phyloP scores from a whole-genome alignment of 2,797 vertebrate genomes.

The Sebastes taczanowskii region DNA sequence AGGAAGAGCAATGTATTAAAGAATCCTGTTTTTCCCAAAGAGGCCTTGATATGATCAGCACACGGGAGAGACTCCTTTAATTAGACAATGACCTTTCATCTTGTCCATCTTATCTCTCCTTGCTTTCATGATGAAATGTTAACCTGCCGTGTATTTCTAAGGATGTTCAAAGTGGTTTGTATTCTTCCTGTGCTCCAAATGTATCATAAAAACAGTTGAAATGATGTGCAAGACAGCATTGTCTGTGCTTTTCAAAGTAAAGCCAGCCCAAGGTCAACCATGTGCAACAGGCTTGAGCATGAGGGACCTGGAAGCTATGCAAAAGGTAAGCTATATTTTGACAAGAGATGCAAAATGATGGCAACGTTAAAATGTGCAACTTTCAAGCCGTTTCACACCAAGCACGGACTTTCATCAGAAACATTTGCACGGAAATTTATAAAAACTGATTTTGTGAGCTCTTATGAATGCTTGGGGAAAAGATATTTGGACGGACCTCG shows the following conservation, averaged over 20 bases:
- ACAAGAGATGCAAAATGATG: not conserved
- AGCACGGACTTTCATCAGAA: too few relatives aligned
- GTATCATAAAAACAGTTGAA: not conserved
- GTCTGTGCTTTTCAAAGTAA: not conserved
- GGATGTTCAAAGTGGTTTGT: not conserved
- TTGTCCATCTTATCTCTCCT: conserved; percentile 6
- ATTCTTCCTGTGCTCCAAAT: not conserved
- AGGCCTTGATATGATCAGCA: conserved; percentile 52
- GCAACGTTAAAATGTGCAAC: not conserved
- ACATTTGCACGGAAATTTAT: too few relatives aligned
- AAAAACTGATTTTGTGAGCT: too few relatives aligned
- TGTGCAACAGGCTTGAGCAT: not conserved
- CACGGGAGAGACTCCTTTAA: conserved; percentile 48
- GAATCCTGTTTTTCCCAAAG: conserved; percentile 27
- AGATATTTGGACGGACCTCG: too few relatives aligned
- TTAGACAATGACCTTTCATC: conserved; percentile 53
- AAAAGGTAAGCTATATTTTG: not conserved
- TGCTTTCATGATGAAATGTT: not conserved
- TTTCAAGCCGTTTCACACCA: not conserved
- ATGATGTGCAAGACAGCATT: not conserved
- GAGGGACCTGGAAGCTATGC: not conserved
- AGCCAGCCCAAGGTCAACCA: not conserved
- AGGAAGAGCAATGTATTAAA: conserved; percentile 44
- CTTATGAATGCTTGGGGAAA: too few relatives aligned
- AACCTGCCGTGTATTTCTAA: not conserved